Conservation (phyloP, 2,888 invertebrate genomes). For the Drosophila meridionalis region DNA sequence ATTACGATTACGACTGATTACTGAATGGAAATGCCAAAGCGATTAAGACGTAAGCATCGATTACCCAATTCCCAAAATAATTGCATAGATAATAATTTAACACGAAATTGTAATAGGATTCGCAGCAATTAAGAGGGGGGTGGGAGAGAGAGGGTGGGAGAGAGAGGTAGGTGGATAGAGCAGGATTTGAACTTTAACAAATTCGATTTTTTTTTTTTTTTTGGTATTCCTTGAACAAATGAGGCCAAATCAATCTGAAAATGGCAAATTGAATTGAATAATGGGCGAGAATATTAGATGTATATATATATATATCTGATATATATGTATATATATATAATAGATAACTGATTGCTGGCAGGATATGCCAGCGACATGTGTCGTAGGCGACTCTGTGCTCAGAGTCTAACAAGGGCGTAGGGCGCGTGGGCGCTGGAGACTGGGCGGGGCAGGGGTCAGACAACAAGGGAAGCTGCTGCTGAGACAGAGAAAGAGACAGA, state of each 20-base stretch:
- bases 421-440: neutral
- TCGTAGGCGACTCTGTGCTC: conserved; percentile 28
- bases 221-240: neutral
- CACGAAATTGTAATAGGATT: conserved; percentile 1
- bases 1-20: neutral
- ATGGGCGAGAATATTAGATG: neutral
- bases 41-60: conserved; percentile 4
- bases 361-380: conserved; percentile 3
- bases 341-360: neutral
- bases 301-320: neutral
- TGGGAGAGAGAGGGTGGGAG: neutral
- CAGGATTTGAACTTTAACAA: conserved; percentile 1
- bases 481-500: conserved; percentile 13
- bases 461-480: conserved; percentile 15
- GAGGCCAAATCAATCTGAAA: conserved; percentile 16
- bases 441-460: neutral
- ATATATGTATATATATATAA: neutral
- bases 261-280: conserved; percentile 10
- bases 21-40: neutral
- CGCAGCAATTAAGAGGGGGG: neutral
- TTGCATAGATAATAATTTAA: conserved; percentile 1
- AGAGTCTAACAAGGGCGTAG: neutral
- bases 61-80: conserved; percentile 8
- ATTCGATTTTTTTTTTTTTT: neutral
- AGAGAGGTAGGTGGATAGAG: neutral